A percentile compares a stretch with the other conserved stretches of the same genome.
Evolutionary conservation across 2,797 vertebrate genomes (phyloP).

Genomic region (Aphelocoma californica): DNA sequence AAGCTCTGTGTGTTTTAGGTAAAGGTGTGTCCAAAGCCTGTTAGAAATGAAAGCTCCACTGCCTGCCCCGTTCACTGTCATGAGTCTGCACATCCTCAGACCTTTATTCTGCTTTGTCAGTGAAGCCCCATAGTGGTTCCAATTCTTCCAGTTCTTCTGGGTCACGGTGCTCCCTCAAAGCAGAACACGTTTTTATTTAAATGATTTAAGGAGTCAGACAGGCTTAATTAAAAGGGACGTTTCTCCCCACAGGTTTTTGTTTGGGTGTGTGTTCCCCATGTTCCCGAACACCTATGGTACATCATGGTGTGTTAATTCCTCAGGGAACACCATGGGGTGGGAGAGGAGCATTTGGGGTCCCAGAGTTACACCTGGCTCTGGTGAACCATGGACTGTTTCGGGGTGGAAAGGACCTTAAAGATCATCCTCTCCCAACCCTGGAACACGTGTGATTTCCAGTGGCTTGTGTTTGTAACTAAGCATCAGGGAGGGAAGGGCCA

Average conservation of each 20-base stretch:
- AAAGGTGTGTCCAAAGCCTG: not conserved
- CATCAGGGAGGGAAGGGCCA: rapidly evolving
- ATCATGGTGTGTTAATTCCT: rapidly evolving
- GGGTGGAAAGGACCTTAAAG: not conserved
- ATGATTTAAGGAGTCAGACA: not conserved
- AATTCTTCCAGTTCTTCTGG: not conserved
- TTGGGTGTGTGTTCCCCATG: not conserved
- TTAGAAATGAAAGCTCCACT: not conserved
- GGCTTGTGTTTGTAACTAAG: not conserved
- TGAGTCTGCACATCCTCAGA: rapidly evolving
- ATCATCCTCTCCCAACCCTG: not conserved
- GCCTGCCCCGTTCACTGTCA: not conserved
- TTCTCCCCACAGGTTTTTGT: not conserved
- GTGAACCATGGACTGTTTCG: not conserved
- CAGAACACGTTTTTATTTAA: not conserved
- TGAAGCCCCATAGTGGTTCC: not conserved
- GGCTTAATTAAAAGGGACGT: not conserved
- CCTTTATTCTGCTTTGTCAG: not conserved
- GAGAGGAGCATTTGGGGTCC: not conserved
- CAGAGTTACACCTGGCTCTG: not conserved
- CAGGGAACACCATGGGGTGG: rapidly evolving
- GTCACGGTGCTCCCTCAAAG: rapidly evolving
- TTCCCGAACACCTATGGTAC: not conserved
- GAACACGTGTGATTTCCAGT: rapidly evolving
- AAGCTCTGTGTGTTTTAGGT: not conserved